Evolutionary conservation across 2,113 vertebrate species (phyloP).

Genomic region (Alethe diademata): DNA sequence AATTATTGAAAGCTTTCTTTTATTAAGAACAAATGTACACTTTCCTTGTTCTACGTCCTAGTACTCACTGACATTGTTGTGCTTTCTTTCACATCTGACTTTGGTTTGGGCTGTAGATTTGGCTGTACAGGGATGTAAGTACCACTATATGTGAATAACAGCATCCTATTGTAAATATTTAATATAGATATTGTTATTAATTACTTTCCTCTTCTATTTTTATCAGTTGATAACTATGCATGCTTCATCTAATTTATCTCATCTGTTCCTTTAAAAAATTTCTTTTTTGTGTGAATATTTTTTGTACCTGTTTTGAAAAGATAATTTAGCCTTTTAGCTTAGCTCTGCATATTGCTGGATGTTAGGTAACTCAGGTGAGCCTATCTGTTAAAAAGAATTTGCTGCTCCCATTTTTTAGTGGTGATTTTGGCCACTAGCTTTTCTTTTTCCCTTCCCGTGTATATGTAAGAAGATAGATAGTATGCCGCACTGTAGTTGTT

Average conservation of each 20-base stretch:
- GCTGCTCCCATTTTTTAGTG: constrained; percentile 23
- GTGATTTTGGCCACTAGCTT: constrained; percentile 61
- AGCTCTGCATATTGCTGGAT: constrained; percentile 50
- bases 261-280: constrained; percentile 64
- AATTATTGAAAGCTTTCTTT: constrained; percentile 80
- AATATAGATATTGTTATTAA: constrained; percentile 72
- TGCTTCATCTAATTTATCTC: constrained; percentile 76
- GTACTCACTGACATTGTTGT: constrained; percentile 94
- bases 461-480: constrained; percentile 67
- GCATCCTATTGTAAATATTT: constrained; percentile 76
- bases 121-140: constrained; percentile 99
- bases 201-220: constrained; percentile 73
- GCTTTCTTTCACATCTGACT: constrained; percentile 99
- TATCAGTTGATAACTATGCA: constrained; percentile 75
- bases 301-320: constrained; percentile 59
- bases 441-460: constrained; percentile 52
- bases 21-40: constrained; percentile 84
- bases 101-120: constrained; percentile 99
- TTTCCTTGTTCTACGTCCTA: constrained; percentile 86
- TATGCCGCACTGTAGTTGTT: constrained; percentile 52
- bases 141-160: constrained; percentile 91
- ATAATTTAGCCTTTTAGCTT: constrained; percentile 49
- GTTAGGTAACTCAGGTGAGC: constrained; percentile 47
- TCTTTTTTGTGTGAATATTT: constrained; percentile 68
- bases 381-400: constrained; percentile 45